A percentile compares a stretch with the other conserved stretches of the same genome.
These are phyloP conservation scores for Caligus rogercresseyi DNA, from an alignment of 1,140 invertebrate genomes.

Conservation along the genomic window DNA sequence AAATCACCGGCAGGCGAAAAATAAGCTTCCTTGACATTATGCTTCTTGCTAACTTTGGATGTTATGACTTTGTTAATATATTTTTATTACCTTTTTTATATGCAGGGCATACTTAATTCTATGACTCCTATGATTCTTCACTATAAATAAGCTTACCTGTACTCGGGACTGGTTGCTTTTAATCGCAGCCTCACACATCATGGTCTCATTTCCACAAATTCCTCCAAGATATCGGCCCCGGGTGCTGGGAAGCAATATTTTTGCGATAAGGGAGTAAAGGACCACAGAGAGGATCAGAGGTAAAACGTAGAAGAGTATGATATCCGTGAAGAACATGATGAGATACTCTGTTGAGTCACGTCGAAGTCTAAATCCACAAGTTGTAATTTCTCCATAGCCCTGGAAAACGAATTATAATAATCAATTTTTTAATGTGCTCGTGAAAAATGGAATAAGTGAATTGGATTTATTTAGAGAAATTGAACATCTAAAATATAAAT, in stretches of 20 bases:
- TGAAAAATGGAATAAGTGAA: no score
- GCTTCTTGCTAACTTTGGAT: no score
- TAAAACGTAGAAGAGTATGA: slow-evolving; percentile 18
- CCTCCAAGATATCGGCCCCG: slow-evolving; percentile 4
- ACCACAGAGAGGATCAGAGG: slow-evolving; percentile 12
- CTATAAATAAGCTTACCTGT: slow-evolving; percentile 13
- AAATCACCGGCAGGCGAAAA: no score
- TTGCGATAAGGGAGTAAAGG: slow-evolving; percentile 16
- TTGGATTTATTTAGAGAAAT: no score
- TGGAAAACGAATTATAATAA: no score
- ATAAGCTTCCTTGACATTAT: no score
- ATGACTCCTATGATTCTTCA: no score
- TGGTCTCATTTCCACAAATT: not conserved
- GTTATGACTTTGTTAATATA: no score
- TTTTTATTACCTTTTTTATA: no score
- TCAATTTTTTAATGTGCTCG: no score
- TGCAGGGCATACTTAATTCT: no score
- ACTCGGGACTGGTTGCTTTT: slow-evolving; percentile 15
- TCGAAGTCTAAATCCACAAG: slow-evolving; percentile 3
- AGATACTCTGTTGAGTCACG: slow-evolving; percentile 12
- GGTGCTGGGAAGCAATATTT: slow-evolving; percentile 1
- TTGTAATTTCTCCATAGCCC: slow-evolving; percentile 7
- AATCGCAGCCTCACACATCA: not conserved
- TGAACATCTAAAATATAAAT: no score
- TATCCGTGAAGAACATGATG: slow-evolving; percentile 20